A percentile compares a stretch with the other conserved stretches of the same genome.
phyloP scores from a whole-genome alignment of 2,113 vertebrate genomes.

The Perccottus glenii region DNA sequence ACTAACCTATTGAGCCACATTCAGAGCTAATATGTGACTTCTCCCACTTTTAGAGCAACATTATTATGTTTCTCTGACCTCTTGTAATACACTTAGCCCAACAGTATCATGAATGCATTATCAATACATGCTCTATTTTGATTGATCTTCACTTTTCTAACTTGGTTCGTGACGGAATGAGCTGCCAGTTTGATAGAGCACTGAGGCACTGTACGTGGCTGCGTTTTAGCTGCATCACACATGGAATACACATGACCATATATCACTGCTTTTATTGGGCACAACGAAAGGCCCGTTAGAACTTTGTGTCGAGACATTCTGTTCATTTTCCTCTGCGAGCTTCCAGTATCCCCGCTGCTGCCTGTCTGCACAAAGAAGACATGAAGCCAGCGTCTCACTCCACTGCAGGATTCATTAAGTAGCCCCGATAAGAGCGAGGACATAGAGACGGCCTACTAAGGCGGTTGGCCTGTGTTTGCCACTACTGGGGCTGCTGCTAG shows the following conservation, averaged over 20 bases:
- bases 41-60: too few species aligned
- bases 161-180: slow-evolving; percentile 2
- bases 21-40: too few species aligned
- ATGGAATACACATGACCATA: slow-evolving; percentile 54
- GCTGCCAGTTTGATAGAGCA: slow-evolving; percentile 14
- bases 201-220: not conserved
- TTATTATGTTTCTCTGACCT: too few species aligned
- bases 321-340: slow-evolving; percentile 5
- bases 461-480: slow-evolving; percentile 10
- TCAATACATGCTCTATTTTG: not conserved
- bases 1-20: too few species aligned
- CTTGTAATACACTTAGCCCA: too few species aligned
- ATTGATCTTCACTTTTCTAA: not conserved
- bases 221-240: slow-evolving; percentile 32
- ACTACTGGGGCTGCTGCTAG: not conserved
- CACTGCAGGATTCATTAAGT: slow-evolving; percentile 11
- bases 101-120: too few species aligned
- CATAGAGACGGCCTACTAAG: not conserved
- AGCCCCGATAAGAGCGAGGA: slow-evolving; percentile 7
- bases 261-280: slow-evolving; percentile 57
- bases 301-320: slow-evolving; percentile 37
- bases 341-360: not conserved
- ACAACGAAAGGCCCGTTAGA: slow-evolving; percentile 19
- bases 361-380: not conserved
- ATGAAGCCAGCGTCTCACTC: not conserved